A percentile compares a stretch with the other conserved stretches of the same genome.
phyloP scores from a whole-genome alignment of 2,797 vertebrate species.

The Remorina albescens region DNA sequence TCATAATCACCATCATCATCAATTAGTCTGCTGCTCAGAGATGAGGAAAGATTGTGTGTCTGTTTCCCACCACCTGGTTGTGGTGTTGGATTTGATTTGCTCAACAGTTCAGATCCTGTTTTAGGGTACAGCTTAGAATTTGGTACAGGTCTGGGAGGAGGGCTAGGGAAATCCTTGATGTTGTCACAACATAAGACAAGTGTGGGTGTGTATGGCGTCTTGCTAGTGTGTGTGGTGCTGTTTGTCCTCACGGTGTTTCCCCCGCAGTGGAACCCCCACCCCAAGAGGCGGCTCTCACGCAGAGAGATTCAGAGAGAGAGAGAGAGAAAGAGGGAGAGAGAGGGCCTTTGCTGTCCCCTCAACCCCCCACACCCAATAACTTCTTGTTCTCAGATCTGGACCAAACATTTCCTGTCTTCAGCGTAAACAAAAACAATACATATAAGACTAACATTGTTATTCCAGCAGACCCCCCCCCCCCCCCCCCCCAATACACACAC shows the following conservation, averaged over 20 bases:
- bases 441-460: too few relatives aligned
- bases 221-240: conserved; percentile 75
- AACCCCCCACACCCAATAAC: conserved; percentile 66
- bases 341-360: conserved; percentile 82
- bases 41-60: too few relatives aligned
- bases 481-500: conserved; percentile 47
- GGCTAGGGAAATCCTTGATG: conserved; percentile 16
- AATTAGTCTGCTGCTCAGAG: too few relatives aligned
- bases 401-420: conserved; percentile 45
- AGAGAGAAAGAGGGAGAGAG: conserved; percentile 84
- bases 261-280: conserved; percentile 83
- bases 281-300: conserved; percentile 77
- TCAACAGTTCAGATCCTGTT: too few relatives aligned
- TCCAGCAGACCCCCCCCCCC: too few relatives aligned
- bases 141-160: too few relatives aligned
- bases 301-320: conserved; percentile 65
- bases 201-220: conserved; percentile 19
- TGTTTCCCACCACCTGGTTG: too few relatives aligned
- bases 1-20: too few relatives aligned
- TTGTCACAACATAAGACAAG: not conserved
- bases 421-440: too few relatives aligned
- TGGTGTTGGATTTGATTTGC: too few relatives aligned
- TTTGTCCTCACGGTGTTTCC: conserved; percentile 85
- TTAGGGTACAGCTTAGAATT: too few relatives aligned
- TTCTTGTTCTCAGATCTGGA: conserved; percentile 55